Evolutionary conservation across 2,888 invertebrate species (phyloP).

Genomic region (Tethea ocularis): DNA sequence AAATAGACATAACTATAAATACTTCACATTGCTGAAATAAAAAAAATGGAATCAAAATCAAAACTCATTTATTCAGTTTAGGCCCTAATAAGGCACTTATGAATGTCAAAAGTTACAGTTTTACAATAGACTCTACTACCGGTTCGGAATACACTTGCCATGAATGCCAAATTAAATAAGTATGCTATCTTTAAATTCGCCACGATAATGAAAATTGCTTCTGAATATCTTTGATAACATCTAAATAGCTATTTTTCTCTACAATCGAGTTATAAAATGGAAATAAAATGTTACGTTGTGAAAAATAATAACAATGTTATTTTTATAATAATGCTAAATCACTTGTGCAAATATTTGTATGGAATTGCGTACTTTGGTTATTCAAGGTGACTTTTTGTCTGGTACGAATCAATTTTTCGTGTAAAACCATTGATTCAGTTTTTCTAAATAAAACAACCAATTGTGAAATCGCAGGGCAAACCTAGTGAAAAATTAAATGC

Average conservation of each 20-base stretch:
- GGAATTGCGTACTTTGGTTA: slow-evolving; percentile 27
- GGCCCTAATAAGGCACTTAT: too few relatives aligned
- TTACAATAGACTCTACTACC: too few relatives aligned
- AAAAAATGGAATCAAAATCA: too few relatives aligned
- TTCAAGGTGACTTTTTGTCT: slow-evolving; percentile 28
- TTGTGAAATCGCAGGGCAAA: too few relatives aligned
- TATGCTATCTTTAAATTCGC: not conserved
- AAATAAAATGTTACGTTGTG: not conserved
- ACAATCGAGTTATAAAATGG: not conserved
- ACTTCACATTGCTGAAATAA: too few relatives aligned
- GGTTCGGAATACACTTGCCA: too few relatives aligned
- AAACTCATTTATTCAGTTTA: too few relatives aligned
- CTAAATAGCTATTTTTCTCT: not conserved
- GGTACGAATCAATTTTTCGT: not conserved
- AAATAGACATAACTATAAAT: too few relatives aligned
- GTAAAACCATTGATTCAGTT: not conserved
- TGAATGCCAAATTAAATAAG: too few relatives aligned
- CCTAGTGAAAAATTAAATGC: too few relatives aligned
- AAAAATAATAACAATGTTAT: not conserved
- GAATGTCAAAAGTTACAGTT: too few relatives aligned
- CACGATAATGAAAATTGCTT: not conserved
- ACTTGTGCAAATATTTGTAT: slow-evolving; percentile 16
- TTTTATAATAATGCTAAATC: slow-evolving; percentile 13
- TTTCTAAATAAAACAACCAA: too few relatives aligned
- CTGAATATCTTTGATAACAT: not conserved